Percentiles rank a stretch among this genome's conserved stretches.
These are phyloP conservation scores for Hyposmocoma kahamanoa DNA, from an alignment of 1,140 invertebrate genomes.

Conservation along the genomic window DNA sequence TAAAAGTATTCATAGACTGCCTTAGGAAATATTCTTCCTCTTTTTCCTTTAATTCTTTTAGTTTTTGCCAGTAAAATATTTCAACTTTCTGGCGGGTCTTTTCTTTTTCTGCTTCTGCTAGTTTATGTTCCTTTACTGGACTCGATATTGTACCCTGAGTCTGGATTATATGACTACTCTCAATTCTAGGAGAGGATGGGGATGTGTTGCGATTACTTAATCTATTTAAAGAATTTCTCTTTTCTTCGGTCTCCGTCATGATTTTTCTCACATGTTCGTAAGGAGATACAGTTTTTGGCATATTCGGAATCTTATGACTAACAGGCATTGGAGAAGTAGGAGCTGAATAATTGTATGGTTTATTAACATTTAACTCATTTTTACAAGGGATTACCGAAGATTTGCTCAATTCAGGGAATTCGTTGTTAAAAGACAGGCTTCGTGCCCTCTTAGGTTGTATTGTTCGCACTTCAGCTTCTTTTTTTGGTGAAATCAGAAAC, in stretches of 20 bases:
- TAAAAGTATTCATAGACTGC: slow-evolving; percentile 39
- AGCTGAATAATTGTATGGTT: slow-evolving; percentile 62
- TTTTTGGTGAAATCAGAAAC: slow-evolving; percentile 67
- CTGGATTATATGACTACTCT: slow-evolving; percentile 7
- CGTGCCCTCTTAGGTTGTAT: slow-evolving; percentile 60
- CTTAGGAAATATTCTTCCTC: slow-evolving; percentile 69
- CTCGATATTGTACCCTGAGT: slow-evolving; percentile 1
- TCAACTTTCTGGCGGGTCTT: slow-evolving; percentile 74
- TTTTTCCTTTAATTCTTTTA: slow-evolving; percentile 74
- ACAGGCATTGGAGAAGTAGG: slow-evolving; percentile 54
- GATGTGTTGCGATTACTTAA: slow-evolving; percentile 31
- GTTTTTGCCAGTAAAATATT: slow-evolving; percentile 76
- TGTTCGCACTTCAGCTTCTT: slow-evolving; percentile 62
- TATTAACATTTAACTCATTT: slow-evolving; percentile 22
- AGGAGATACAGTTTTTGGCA: slow-evolving; percentile 56
- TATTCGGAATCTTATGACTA: slow-evolving; percentile 50
- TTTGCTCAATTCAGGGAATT: background rate
- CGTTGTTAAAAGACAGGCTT: slow-evolving; percentile 55
- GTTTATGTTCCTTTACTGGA: slow-evolving; percentile 20
- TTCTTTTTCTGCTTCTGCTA: slow-evolving; percentile 37
- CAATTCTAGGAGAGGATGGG: slow-evolving; percentile 24
- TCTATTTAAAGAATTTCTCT: slow-evolving; percentile 46
- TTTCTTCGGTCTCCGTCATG: slow-evolving; percentile 54
- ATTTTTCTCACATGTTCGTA: slow-evolving; percentile 55
- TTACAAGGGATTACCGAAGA: background rate